A percentile compares a stretch with the other conserved stretches of the same genome.
Conservation (phyloP, 1,140 invertebrate species). For the Anthonomus grandis region DNA sequence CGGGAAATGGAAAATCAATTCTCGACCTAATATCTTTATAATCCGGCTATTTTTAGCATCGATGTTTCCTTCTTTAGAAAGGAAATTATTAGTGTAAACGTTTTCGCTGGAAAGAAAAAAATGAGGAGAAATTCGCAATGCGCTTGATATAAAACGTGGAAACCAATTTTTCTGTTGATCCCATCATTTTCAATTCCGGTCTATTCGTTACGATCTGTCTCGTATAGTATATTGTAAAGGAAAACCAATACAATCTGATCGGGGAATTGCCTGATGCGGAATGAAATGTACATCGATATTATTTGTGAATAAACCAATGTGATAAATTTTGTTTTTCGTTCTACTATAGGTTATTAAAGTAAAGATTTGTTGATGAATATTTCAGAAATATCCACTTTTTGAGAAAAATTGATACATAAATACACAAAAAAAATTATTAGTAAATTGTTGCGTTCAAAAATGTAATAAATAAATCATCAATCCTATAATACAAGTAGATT, state of each 20-base stretch:
- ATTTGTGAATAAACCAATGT: slow-evolving; percentile 3
- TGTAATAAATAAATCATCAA: too few species aligned
- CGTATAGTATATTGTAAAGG: slow-evolving; percentile 16
- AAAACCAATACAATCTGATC: slow-evolving; percentile 21
- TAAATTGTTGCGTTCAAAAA: too few species aligned
- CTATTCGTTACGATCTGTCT: slow-evolving; percentile 9
- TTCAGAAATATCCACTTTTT: too few species aligned
- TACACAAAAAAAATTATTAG: too few species aligned
- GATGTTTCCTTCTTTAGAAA: too few species aligned
- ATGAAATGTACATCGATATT: slow-evolving; percentile 19
- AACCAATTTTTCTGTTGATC: slow-evolving; percentile 15
- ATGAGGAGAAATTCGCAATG: slow-evolving; percentile 3
- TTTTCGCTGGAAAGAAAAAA: slow-evolving; percentile 2
- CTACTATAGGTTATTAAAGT: too few species aligned
- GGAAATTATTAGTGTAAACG: too few species aligned
- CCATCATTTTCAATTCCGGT: slow-evolving; percentile 20
- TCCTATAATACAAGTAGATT: too few species aligned
- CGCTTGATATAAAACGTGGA: background rate
- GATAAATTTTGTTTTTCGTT: too few species aligned
- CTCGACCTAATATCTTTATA: slow-evolving; percentile 3
- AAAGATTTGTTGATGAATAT: too few species aligned
- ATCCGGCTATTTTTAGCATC: slow-evolving; percentile 9
- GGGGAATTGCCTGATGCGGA: slow-evolving; percentile 13
- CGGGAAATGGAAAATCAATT: slow-evolving; percentile 12
- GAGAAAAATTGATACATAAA: too few species aligned